A percentile compares a stretch with the other conserved stretches of the same genome.
Conservation (phyloP, 1,140 invertebrate species). For the Hormaphis cornu region DNA sequence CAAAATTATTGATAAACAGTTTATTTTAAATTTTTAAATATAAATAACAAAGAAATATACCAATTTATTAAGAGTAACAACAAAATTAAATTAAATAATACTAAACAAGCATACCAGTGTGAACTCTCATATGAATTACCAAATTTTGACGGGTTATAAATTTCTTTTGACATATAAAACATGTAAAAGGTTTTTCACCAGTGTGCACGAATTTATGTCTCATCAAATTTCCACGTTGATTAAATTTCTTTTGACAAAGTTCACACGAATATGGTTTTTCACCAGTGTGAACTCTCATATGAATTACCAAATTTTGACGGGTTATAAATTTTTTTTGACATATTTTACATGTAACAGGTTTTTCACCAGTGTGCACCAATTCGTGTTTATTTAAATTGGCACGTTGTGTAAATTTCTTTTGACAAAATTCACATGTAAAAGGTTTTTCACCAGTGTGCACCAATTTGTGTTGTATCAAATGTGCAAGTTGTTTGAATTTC, state of each 20-base stretch:
- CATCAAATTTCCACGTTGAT: not conserved
- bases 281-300: too few species aligned
- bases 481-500: conserved; percentile 49
- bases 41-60: too few species aligned
- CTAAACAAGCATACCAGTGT: too few species aligned
- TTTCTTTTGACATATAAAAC: not conserved
- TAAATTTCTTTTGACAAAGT: not conserved
- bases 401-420: not conserved
- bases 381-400: not conserved
- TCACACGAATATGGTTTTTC: not conserved
- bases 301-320: too few species aligned
- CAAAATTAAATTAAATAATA: too few species aligned
- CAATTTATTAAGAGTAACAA: too few species aligned
- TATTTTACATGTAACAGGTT: not conserved
- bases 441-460: conserved; percentile 3
- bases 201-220: not conserved
- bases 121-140: too few species aligned
- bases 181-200: not conserved
- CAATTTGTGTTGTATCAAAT: conserved; percentile 41
- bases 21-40: too few species aligned
- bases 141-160: too few species aligned
- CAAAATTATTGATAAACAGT: too few species aligned
- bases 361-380: conserved; percentile 2
- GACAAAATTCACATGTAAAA: not conserved
- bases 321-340: conserved; percentile 14